A percentile compares a stretch with the other conserved stretches of the same genome.
These are phyloP conservation scores for Parapristionchus giblindavisi DNA, from an alignment of 2,888 invertebrate genomes.

Conservation along the genomic window DNA sequence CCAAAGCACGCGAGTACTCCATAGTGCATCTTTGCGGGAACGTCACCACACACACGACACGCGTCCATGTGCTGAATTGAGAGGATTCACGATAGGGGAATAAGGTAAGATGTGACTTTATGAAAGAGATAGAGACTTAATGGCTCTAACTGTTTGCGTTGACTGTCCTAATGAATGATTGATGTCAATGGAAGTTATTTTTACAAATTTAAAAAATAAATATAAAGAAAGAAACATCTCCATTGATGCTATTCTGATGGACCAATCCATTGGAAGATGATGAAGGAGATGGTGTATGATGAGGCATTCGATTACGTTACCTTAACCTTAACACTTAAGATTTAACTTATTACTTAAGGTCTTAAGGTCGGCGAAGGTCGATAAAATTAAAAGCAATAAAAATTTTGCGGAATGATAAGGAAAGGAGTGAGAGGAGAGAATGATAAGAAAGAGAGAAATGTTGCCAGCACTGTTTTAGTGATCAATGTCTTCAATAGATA, in stretches of 20 bases:
- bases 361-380: too few species aligned
- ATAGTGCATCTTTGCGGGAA: slow-evolving; percentile 68
- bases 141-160: too few species aligned
- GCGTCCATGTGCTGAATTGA: slow-evolving; percentile 48
- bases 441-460: slow-evolving; percentile 27
- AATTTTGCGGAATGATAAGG: neutral
- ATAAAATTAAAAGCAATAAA: too few species aligned
- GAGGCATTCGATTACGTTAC: slow-evolving; percentile 32
- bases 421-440: neutral
- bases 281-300: slow-evolving; percentile 34
- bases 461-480: too few species aligned
- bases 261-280: slow-evolving; percentile 31
- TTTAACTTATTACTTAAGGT: too few species aligned
- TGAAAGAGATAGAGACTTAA: too few species aligned
- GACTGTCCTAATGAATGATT: neutral
- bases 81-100: too few species aligned
- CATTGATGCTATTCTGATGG: neutral
- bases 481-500: too few species aligned
- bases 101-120: too few species aligned
- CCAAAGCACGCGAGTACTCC: slow-evolving; percentile 68
- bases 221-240: neutral
- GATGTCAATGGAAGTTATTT: neutral
- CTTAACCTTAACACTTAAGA: too few species aligned
- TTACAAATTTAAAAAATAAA: neutral
- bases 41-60: slow-evolving; percentile 68